Conservation (phyloP, 37 sponge, comb jelly and placozoan species). For the Aplysina aerophoba region DNA sequence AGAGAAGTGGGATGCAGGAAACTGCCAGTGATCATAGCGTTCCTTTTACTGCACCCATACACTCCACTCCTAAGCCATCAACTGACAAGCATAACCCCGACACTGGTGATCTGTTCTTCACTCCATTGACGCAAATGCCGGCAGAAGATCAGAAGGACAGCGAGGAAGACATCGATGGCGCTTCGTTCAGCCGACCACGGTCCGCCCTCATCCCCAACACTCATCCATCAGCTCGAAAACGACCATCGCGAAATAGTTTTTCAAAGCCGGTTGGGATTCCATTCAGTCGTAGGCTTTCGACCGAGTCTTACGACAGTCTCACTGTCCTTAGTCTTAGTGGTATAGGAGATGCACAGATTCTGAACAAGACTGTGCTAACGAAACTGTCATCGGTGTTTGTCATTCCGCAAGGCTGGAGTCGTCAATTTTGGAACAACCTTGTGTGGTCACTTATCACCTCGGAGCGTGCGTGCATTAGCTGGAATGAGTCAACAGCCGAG, state of each 20-base stretch:
- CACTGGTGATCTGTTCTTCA: not conserved
- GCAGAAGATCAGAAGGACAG: not conserved
- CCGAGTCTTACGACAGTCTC: not conserved
- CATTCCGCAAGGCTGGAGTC: not conserved
- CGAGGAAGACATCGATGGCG: not conserved
- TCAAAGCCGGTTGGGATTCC: not conserved
- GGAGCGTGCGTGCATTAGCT: conserved; percentile 59
- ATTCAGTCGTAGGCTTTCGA: not conserved
- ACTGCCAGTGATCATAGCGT: not conserved
- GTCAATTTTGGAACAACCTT: conserved; percentile 69
- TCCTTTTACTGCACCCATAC: not conserved
- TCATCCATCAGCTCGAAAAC: not conserved
- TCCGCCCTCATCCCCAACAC: not conserved
- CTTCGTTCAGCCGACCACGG: not conserved
- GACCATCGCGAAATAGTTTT: not conserved
- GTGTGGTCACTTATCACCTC: conserved; percentile 45
- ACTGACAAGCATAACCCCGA: not conserved
- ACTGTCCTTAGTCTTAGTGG: not conserved
- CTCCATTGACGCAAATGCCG: not conserved
- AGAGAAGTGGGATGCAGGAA: not conserved
- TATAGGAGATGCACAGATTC: conserved; percentile 6
- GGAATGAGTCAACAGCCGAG: conserved; percentile 77
- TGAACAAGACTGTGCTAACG: not conserved
- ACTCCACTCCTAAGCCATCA: not conserved
- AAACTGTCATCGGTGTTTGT: not conserved